These are phyloP conservation scores for Enteromius viviparus DNA, from an alignment of 2,797 vertebrate genomes.

Conservation along the genomic window DNA sequence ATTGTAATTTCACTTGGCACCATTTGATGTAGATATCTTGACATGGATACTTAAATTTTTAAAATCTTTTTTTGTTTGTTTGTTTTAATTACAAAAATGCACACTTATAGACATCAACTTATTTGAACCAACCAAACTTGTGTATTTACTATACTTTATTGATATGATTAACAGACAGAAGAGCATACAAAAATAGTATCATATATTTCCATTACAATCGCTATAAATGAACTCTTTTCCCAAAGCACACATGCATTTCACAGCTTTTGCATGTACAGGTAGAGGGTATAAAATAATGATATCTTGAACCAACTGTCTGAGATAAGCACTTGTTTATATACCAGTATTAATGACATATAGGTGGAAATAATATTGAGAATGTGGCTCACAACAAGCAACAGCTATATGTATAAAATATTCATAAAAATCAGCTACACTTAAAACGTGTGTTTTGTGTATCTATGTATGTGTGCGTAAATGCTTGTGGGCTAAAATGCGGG, in stretches of 20 bases:
- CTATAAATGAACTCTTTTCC: conserved; percentile 24
- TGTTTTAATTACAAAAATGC: background rate
- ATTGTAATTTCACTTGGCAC: background rate
- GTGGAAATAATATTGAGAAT: conserved; percentile 42
- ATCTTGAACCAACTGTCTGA: background rate
- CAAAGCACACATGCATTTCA: conserved; percentile 31
- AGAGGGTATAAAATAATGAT: conserved; percentile 12
- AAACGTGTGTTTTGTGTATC: conserved; percentile 33
- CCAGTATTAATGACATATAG: conserved; percentile 2
- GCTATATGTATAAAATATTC: conserved; percentile 63
- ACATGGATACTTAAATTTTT: background rate
- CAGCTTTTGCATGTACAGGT: conserved; percentile 11
- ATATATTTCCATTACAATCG: conserved; percentile 37
- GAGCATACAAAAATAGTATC: conserved; percentile 30
- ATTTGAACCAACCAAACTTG: background rate
- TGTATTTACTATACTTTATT: conserved; percentile 42
- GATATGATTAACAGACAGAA: conserved; percentile 43
- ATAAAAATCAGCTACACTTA: conserved; percentile 56
- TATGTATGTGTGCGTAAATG: conserved; percentile 51
- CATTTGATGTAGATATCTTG: background rate
- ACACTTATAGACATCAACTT: background rate
- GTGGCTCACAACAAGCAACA: conserved; percentile 70
- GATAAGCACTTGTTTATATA: conserved; percentile 27
- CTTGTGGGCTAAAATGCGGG: conserved; percentile 63
- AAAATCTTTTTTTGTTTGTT: no score